A percentile compares a stretch with the other conserved stretches of the same genome.
Conservation (phyloP, 35 echinoderm and acorn worm species). For the Anneissia japonica region DNA sequence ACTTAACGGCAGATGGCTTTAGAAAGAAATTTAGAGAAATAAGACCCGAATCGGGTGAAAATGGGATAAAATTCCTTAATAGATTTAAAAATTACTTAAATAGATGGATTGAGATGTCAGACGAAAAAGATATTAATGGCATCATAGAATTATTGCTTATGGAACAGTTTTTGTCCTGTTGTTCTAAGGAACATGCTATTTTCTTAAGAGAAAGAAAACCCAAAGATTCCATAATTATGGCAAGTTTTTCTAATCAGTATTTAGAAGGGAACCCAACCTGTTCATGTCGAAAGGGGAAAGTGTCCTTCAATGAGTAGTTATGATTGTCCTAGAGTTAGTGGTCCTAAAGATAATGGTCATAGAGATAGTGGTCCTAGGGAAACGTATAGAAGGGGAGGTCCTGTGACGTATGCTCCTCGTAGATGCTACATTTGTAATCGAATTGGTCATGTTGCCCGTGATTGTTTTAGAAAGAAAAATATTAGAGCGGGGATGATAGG, state of each 20-base stretch:
- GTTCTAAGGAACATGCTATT: conserved; percentile 2
- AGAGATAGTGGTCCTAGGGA: too few species aligned
- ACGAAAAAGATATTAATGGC: not conserved
- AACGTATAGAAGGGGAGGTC: too few species aligned
- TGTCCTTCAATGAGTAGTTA: too few species aligned
- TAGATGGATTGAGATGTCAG: conserved; percentile 16
- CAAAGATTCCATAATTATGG: conserved; percentile 14
- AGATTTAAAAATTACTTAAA: not conserved
- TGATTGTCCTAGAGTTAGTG: too few species aligned
- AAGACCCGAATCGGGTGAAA: not conserved
- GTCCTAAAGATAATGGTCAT: too few species aligned
- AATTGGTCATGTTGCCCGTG: too few species aligned
- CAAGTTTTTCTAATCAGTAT: conserved; percentile 20
- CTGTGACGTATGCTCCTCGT: too few species aligned
- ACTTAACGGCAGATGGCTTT: not conserved
- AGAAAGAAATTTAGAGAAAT: not conserved
- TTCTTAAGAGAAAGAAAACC: conserved; percentile 34
- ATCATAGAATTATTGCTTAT: conserved; percentile 22
- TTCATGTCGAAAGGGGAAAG: too few species aligned
- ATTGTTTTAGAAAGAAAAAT: too few species aligned
- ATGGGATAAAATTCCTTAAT: not conserved
- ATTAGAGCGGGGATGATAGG: too few species aligned
- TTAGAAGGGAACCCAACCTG: too few species aligned
- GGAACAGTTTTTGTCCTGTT: conserved; percentile 43
- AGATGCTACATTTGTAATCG: too few species aligned